Evolutionary conservation across 2,797 vertebrate species (phyloP), one percentile per base, ranked within the genome.

Genomic region (Melanotaenia boesemani): DNA sequence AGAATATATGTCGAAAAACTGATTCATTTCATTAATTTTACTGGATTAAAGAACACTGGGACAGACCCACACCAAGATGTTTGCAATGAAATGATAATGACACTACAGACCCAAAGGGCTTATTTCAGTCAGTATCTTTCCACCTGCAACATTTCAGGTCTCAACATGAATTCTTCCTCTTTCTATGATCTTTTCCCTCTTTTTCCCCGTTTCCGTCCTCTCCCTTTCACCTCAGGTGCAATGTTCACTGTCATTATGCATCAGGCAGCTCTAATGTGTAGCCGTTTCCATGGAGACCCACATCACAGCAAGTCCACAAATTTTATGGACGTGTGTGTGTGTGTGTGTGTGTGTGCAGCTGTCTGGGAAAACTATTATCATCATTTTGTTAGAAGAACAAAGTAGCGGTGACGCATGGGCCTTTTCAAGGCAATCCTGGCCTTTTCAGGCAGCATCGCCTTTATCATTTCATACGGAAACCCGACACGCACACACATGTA

Each of bases 201-300:
- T 2, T 32, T 20, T 9, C 2, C 46, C 46, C 67, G 44, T 9
- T 16, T 54, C 28, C 13, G 4, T 20, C 7, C 6, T 2, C 28
- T 48, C 34, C 76, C 28, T 67, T 63, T 79, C 67, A 82, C 75
- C 74, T 89, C 81, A 85, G 86, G 82, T 84, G 72, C 67, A 52
- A 50, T 54, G 65, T 78, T 91, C 80, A 54, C 81, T 81, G 88
- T 87, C 88, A 89, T 89, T 89, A 85, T 75, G 75, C 79, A 81
- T 86, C 73, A 88, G 63, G 78, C 68, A 58, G 71, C 54, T 37
- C 83, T 84, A 89, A 87, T 83, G 90, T 93, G 84, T 86, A 81
- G 75, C 73, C 44, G 90, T 94, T 91, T 88, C 93, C 91, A 94
- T 93, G 93, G 94, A 85, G 88, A 95, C 85, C 70, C 41, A 79